Conservation (phyloP, 2,888 invertebrate genomes). For the Conomelus anceps region DNA sequence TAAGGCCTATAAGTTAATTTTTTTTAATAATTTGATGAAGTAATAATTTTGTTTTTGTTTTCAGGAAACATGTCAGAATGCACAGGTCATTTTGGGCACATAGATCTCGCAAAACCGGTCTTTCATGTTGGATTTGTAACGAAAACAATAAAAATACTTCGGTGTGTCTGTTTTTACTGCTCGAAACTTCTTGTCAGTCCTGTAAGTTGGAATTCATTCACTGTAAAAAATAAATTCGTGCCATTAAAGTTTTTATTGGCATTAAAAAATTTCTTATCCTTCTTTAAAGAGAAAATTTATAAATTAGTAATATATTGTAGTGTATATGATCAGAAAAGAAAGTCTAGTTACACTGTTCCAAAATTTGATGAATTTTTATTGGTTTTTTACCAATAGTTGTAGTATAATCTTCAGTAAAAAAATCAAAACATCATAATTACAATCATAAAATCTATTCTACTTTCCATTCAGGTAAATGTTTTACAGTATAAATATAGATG, state of each 20-base stretch:
- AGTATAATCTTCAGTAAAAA: no score
- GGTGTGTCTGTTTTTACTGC: constrained; percentile 99
- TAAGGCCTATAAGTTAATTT: background rate
- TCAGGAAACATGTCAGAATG: constrained; percentile 92
- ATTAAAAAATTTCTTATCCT: no score
- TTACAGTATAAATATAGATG: no score
- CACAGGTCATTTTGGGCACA: constrained; percentile 98
- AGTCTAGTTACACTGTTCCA: no score
- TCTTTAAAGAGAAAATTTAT: no score
- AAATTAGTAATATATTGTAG: no score
- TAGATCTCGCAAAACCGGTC: constrained; percentile 96
- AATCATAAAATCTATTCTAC: no score
- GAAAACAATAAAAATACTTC: constrained; percentile 92
- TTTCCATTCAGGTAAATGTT: no score
- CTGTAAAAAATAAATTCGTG: background rate
- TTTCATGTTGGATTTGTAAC: constrained; percentile 97
- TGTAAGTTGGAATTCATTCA: constrained; percentile 54
- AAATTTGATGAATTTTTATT: no score
- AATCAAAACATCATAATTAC: no score
- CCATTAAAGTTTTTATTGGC: background rate
- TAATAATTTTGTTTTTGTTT: constrained; percentile 23
- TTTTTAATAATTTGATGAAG: background rate
- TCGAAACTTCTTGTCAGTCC: constrained; percentile 94
- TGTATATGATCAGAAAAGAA: no score
- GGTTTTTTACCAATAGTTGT: no score